Evolutionary conservation across 2,797 vertebrate species (phyloP).

Genomic region (Pogoniulus pusillus): DNA sequence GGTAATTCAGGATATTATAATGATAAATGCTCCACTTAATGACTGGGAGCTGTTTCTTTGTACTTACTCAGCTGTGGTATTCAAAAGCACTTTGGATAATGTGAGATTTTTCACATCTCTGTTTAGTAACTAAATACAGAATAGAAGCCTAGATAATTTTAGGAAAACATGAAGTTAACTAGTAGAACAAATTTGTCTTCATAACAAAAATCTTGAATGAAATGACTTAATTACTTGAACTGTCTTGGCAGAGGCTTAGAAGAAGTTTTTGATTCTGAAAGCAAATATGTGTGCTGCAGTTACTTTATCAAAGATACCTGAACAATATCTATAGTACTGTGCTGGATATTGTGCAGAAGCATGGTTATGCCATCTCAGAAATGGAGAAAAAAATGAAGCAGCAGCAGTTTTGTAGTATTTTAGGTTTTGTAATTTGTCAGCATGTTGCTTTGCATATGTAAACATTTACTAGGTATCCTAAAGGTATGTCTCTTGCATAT

Average conservation of each 20-base stretch:
- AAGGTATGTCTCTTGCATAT: neutral
- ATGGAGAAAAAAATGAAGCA: slow-evolving; percentile 2
- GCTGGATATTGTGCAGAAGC: neutral
- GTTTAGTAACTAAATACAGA: slow-evolving; percentile 46
- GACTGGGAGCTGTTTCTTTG: slow-evolving; percentile 42
- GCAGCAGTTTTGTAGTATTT: neutral
- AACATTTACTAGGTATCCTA: neutral
- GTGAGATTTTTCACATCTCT: slow-evolving; percentile 35
- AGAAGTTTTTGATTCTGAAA: slow-evolving; percentile 41
- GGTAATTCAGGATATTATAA: slow-evolving; percentile 59
- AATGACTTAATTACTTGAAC: slow-evolving; percentile 29
- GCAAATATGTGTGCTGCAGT: slow-evolving; percentile 22
- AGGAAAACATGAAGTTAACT: slow-evolving; percentile 55
- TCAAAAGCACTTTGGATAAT: slow-evolving; percentile 22
- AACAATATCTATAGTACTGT: neutral
- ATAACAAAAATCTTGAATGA: slow-evolving; percentile 37
- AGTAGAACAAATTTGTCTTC: slow-evolving; percentile 50
- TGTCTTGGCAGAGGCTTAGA: slow-evolving; percentile 13
- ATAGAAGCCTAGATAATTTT: slow-evolving; percentile 55
- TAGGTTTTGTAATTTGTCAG: neutral
- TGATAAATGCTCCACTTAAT: slow-evolving; percentile 60
- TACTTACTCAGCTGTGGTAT: slow-evolving; percentile 37
- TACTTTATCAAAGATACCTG: neutral
- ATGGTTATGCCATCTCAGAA: neutral
- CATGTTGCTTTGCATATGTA: neutral